These are phyloP conservation scores for Phalacrocorax aristotelis DNA, from an alignment of 2,113 vertebrate species.

Conservation along the genomic window DNA sequence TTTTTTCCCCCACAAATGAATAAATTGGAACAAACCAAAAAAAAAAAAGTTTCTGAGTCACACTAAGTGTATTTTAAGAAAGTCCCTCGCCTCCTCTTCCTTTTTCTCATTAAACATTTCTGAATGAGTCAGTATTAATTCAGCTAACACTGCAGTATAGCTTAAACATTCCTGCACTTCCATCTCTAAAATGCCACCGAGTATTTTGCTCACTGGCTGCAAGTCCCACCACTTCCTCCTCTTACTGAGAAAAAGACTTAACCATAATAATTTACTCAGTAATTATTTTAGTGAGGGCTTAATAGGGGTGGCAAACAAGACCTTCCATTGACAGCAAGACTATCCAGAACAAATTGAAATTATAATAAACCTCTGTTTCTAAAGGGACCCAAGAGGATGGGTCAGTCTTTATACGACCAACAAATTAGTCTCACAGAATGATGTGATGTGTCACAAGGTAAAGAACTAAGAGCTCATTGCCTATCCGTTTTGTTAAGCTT, in stretches of 20 bases:
- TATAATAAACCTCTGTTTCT: background rate
- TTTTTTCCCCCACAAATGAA: background rate
- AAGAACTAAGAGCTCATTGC: background rate
- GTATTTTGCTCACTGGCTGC: constrained; percentile 48
- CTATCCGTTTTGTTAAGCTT: background rate
- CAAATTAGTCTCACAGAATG: background rate
- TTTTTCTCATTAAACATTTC: constrained; percentile 65
- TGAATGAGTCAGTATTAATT: constrained; percentile 52
- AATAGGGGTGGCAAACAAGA: background rate
- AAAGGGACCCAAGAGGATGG: background rate
- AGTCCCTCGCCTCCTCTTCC: constrained; percentile 37
- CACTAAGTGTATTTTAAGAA: constrained; percentile 49
- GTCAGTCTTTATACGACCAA: background rate
- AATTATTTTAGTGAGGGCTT: constrained; percentile 8
- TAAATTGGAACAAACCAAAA: constrained; percentile 34
- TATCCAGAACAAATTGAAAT: background rate
- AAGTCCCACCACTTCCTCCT: constrained; percentile 26
- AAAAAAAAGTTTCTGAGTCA: constrained; percentile 57
- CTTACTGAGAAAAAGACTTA: background rate
- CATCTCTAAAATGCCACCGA: constrained; percentile 50
- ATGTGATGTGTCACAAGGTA: background rate
- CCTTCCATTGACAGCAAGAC: background rate
- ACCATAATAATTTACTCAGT: background rate
- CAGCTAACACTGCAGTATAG: background rate
- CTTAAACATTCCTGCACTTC: constrained; percentile 61